phyloP scores from a whole-genome alignment of 2,113 vertebrate genomes.

The Solenodon paradoxus region DNA sequence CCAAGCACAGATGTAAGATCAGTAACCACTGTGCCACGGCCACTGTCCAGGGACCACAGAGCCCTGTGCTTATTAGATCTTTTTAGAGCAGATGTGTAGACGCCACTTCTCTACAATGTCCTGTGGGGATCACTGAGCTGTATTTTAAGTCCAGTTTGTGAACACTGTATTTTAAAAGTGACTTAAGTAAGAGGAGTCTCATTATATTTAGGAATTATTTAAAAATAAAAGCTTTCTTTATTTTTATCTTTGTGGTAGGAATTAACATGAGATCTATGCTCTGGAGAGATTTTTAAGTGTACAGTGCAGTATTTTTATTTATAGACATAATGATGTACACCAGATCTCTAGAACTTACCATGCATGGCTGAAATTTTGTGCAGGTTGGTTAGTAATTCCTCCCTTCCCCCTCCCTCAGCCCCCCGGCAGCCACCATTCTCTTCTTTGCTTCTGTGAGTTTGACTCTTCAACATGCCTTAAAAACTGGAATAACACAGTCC shows the following conservation, averaged over 20 bases:
- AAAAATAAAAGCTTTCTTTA: background rate
- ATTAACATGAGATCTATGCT: background rate
- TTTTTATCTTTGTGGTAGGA: background rate
- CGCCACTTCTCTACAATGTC: background rate
- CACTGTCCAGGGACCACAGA: background rate
- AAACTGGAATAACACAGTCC: background rate
- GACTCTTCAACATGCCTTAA: background rate
- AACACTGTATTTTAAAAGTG: background rate
- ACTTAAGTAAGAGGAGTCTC: background rate
- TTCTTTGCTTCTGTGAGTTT: background rate
- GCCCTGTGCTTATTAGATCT: background rate
- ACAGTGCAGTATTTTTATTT: background rate
- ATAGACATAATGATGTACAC: background rate
- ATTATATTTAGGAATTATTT: constrained; percentile 23
- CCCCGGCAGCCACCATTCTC: background rate
- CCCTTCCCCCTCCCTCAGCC: no score
- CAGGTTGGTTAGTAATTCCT: background rate
- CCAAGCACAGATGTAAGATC: rapidly evolving
- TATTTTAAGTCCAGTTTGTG: background rate
- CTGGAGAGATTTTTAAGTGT: background rate
- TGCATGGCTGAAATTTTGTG: background rate
- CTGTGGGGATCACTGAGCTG: background rate
- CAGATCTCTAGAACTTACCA: background rate
- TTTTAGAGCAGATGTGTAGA: no score
- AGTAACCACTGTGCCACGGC: no score